phyloP scores from a whole-genome alignment of 2,797 vertebrate species.

The Macrochelys suwanniensis region DNA sequence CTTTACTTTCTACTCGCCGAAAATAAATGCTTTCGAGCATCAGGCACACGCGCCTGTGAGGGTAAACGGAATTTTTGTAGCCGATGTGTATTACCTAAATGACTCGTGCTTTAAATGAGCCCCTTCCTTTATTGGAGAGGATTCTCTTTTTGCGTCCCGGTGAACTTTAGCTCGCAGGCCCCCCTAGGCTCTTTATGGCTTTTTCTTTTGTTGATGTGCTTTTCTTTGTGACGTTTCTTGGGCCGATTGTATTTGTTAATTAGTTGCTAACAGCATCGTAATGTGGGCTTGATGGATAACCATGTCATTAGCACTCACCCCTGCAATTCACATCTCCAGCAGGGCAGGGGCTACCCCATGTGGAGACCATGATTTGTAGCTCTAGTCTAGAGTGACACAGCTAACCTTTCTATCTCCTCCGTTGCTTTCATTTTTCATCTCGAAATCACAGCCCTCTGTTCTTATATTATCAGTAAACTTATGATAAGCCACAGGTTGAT shows the following conservation, averaged over 20 bases:
- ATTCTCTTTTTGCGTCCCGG: conserved; percentile 54
- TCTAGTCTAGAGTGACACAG: conserved; percentile 35
- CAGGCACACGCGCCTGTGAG: neutral
- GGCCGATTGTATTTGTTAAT: conserved; percentile 86
- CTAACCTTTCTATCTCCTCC: neutral
- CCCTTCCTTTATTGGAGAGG: conserved; percentile 37
- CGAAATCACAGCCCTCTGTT: neutral
- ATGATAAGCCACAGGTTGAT: neutral
- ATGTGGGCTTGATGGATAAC: conserved; percentile 84
- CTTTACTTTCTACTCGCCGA: neutral
- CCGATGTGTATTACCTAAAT: conserved; percentile 60
- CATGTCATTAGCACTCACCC: conserved; percentile 80
- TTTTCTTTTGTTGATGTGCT: conserved; percentile 73
- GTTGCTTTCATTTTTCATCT: neutral
- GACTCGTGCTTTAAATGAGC: neutral
- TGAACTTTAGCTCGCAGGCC: conserved; percentile 61
- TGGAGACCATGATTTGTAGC: conserved; percentile 71
- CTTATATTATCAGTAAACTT: neutral
- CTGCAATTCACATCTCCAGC: conserved; percentile 75
- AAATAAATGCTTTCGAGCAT: neutral
- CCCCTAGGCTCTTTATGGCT: conserved; percentile 66
- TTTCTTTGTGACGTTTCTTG: conserved; percentile 79
- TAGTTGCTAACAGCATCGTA: conserved; percentile 87
- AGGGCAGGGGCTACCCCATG: conserved; percentile 67
- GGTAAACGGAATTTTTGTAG: accelerated